A percentile compares a stretch with the other conserved stretches of the same genome.
phyloP scores from a whole-genome alignment of 2,888 invertebrate genomes.

The Oscheius myriophilus region DNA sequence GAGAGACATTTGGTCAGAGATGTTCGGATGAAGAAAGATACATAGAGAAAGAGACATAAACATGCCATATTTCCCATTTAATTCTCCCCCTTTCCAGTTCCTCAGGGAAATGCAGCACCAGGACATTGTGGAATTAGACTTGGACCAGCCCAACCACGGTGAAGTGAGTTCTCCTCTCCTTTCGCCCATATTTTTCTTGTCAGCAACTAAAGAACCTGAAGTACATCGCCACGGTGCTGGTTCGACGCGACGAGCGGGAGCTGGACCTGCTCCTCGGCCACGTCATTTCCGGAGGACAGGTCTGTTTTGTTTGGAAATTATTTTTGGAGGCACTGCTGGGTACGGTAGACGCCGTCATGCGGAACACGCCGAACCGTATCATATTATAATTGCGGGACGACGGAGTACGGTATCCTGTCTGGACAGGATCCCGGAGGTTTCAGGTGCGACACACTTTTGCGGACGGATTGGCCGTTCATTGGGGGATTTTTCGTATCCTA shows the following conservation, averaged over 20 bases:
- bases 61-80: background rate
- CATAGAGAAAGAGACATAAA: background rate
- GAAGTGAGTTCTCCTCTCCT: slow-evolving; percentile 33
- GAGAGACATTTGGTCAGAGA: background rate
- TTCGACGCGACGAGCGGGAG: slow-evolving; percentile 31
- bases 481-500: too few species aligned
- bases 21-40: background rate
- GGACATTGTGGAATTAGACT: slow-evolving; percentile 53
- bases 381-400: background rate
- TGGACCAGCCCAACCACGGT: slow-evolving; percentile 50
- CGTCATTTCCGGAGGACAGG: slow-evolving; percentile 64
- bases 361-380: too few species aligned
- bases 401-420: slow-evolving; percentile 12
- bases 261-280: slow-evolving; percentile 53
- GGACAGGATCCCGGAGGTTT: background rate
- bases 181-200: slow-evolving; percentile 49
- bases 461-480: too few species aligned
- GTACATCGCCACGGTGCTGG: slow-evolving; percentile 41
- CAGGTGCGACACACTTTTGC: too few species aligned
- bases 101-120: slow-evolving; percentile 58
- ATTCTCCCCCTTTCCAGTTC: slow-evolving; percentile 45
- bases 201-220: slow-evolving; percentile 57
- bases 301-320: slow-evolving; percentile 29
- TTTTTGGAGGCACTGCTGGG: background rate
- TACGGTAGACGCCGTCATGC: background rate